These are phyloP conservation scores for Eumaeus atala DNA, from an alignment of 1,140 invertebrate genomes.

Conservation along the genomic window DNA sequence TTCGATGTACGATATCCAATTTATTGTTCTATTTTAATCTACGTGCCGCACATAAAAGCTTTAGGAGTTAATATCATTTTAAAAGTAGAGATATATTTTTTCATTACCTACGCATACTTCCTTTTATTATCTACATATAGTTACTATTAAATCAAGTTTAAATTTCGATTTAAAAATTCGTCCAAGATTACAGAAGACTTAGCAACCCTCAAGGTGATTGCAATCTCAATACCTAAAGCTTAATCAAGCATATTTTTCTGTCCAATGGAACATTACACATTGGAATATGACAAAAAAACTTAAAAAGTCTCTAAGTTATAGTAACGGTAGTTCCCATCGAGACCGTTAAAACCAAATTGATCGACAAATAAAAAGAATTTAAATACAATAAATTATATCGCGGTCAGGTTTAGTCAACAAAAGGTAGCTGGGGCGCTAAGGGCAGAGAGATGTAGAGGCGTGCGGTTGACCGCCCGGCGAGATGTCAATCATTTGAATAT, in stretches of 20 bases:
- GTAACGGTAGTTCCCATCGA: constrained; percentile 31
- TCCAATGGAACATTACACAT: not conserved
- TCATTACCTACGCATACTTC: too few species aligned
- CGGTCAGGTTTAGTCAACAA: constrained; percentile 57
- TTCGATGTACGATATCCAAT: too few species aligned
- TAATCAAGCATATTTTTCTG: not conserved
- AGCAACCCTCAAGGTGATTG: not conserved
- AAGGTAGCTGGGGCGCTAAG: constrained; percentile 42
- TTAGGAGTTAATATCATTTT: too few species aligned
- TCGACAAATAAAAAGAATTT: constrained; percentile 38
- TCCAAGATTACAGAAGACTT: too few species aligned
- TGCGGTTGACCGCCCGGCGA: constrained; percentile 61
- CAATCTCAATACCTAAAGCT: not conserved
- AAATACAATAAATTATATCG: constrained; percentile 49
- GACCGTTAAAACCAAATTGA: constrained; percentile 25
- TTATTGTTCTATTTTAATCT: too few species aligned
- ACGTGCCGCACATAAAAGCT: too few species aligned
- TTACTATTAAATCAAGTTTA: too few species aligned
- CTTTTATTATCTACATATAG: too few species aligned
- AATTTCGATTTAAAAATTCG: too few species aligned
- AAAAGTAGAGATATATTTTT: too few species aligned
- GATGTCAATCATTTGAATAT: constrained; percentile 73
- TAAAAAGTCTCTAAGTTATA: constrained; percentile 12
- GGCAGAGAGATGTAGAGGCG: constrained; percentile 30
- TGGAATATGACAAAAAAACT: not conserved